Conservation (phyloP, 2,797 vertebrate species). For the Lacerta viridis region DNA sequence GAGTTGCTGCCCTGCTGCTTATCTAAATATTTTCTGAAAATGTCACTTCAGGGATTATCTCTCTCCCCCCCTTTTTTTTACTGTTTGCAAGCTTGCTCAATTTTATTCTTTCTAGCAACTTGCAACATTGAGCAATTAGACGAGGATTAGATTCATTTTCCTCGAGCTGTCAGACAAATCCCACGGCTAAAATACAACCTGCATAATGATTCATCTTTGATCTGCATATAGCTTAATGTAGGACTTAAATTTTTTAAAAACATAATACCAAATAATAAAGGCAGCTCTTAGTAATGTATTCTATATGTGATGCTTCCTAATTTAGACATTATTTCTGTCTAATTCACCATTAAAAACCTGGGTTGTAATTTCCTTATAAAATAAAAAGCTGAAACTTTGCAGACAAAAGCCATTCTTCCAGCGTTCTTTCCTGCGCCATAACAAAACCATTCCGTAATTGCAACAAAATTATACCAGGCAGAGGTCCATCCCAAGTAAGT, state of each 20-base stretch:
- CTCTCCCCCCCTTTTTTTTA: constrained; percentile 18
- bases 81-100: constrained; percentile 65
- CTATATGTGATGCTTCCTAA: constrained; percentile 49
- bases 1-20: constrained; percentile 60
- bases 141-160: constrained; percentile 59
- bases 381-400: constrained; percentile 46
- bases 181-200: constrained; percentile 65
- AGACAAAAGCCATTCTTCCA: constrained; percentile 45
- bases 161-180: constrained; percentile 67
- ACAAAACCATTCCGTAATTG: constrained; percentile 11
- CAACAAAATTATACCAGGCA: neutral
- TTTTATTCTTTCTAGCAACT: constrained; percentile 65
- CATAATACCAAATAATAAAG: neutral
- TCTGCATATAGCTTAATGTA: constrained; percentile 52
- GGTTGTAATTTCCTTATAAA: constrained; percentile 47
- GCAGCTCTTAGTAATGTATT: constrained; percentile 49
- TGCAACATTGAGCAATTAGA: constrained; percentile 69
- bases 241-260: neutral
- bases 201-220: constrained; percentile 66
- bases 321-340: constrained; percentile 38
- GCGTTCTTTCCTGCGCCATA: constrained; percentile 33
- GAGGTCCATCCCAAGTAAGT: neutral
- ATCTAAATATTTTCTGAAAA: constrained; percentile 63
- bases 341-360: constrained; percentile 50
- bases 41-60: constrained; percentile 55